These are phyloP conservation scores for Orthosia gracilis DNA, from an alignment of 2,888 invertebrate species.

Conservation along the genomic window DNA sequence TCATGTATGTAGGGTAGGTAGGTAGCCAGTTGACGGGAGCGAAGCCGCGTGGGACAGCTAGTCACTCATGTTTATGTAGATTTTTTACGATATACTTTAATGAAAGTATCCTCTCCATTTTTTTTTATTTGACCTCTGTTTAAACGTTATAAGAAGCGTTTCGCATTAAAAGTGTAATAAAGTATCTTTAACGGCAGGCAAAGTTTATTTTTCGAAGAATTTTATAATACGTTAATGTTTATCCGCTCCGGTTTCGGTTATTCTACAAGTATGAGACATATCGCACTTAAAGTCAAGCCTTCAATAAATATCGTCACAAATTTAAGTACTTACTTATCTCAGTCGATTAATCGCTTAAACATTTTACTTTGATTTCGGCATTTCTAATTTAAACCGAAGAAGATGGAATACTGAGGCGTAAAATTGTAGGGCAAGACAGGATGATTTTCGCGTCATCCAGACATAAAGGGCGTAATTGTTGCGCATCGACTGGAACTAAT, in stretches of 20 bases:
- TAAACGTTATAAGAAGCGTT: conserved; percentile 69
- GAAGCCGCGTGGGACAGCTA: too few relatives aligned
- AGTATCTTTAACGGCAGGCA: conserved; percentile 56
- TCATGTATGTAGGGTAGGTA: too few relatives aligned
- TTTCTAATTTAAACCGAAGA: conserved; percentile 84
- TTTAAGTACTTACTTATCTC: conserved; percentile 52
- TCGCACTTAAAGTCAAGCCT: conserved; percentile 33
- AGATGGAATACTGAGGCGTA: conserved; percentile 86
- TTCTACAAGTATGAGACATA: conserved; percentile 34
- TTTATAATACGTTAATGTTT: conserved; percentile 60
- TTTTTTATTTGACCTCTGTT: conserved; percentile 69
- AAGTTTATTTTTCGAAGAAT: conserved; percentile 63
- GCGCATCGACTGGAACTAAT: conserved; percentile 90
- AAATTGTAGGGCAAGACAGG: conserved; percentile 87
- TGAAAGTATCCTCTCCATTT: conserved; percentile 80
- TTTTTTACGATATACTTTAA: conserved; percentile 84
- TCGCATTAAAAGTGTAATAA: conserved; percentile 67
- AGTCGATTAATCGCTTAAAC: conserved; percentile 68
- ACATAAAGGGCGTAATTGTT: conserved; percentile 90
- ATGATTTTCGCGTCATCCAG: conserved; percentile 90
- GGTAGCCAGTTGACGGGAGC: too few relatives aligned
- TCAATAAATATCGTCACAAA: conserved; percentile 51
- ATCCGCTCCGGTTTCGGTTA: conserved; percentile 34
- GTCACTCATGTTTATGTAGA: conserved; percentile 86
- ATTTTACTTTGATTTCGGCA: conserved; percentile 73